phyloP scores from a whole-genome alignment of 2,888 invertebrate species.

The Cecidostiba fungosa region DNA sequence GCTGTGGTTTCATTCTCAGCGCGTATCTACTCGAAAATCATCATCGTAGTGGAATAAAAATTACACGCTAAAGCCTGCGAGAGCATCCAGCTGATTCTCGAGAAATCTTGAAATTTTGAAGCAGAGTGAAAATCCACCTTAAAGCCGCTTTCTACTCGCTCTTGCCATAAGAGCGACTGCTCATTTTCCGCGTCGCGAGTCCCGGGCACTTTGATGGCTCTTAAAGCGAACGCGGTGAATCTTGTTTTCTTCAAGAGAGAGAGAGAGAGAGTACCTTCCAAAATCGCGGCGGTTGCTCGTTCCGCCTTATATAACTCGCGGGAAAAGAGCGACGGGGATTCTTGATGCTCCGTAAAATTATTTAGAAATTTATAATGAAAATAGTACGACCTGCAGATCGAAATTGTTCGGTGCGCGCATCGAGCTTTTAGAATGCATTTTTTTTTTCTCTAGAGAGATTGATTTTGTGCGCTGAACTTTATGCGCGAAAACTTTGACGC shows the following conservation, averaged over 20 bases:
- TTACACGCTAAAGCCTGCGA: neutral
- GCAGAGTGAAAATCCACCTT: conserved; percentile 41
- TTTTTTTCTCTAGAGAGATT: neutral
- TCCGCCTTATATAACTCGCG: neutral
- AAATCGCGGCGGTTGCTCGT: conserved; percentile 30
- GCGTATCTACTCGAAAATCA: neutral
- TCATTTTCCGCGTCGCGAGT: conserved; percentile 61
- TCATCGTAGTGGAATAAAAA: neutral
- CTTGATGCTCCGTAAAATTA: neutral
- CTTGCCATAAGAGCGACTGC: conserved; percentile 39
- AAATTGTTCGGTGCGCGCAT: neutral
- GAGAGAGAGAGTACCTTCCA: neutral
- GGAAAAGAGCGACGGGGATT: neutral
- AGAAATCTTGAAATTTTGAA: conserved; percentile 41
- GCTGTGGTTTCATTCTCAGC: neutral
- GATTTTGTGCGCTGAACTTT: neutral
- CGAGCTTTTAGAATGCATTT: neutral
- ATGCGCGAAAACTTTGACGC: neutral
- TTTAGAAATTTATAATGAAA: neutral
- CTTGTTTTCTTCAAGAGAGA: conserved; percentile 50
- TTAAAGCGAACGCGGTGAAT: conserved; percentile 52
- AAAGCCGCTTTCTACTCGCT: conserved; percentile 7
- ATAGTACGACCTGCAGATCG: neutral
- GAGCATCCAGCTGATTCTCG: neutral
- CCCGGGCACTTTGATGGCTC: conserved; percentile 56